Evolutionary conservation across 2,888 invertebrate genomes (phyloP).

Genomic region (Saturnia pavonia): DNA sequence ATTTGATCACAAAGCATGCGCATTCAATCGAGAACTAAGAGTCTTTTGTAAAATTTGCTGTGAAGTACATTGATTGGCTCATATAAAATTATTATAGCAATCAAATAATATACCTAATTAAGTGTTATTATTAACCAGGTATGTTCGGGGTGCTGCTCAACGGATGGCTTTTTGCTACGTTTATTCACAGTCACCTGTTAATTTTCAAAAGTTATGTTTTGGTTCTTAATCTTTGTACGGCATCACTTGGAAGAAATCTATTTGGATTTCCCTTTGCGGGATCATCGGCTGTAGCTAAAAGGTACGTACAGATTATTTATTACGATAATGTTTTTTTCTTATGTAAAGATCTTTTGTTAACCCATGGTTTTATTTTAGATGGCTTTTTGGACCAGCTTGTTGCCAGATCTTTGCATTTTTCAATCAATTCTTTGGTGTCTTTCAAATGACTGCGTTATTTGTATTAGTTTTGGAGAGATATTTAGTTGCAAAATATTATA

Average conservation of each 20-base stretch:
- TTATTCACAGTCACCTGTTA: constrained; percentile 79
- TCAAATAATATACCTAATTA: not conserved
- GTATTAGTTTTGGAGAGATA: constrained; percentile 77
- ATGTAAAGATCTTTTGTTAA: not conserved
- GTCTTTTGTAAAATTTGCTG: too few relatives aligned
- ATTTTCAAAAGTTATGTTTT: constrained; percentile 78
- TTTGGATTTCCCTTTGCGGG: constrained; percentile 80
- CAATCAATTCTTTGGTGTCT: constrained; percentile 79
- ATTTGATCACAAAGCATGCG: too few relatives aligned
- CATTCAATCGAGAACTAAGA: too few relatives aligned
- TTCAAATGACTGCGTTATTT: constrained; percentile 76
- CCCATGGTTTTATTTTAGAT: constrained; percentile 52
- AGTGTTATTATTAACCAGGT: constrained; percentile 58
- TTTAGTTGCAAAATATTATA: constrained; percentile 68
- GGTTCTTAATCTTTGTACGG: constrained; percentile 78
- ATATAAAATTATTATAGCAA: not conserved
- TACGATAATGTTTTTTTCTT: not conserved
- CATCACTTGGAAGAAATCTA: constrained; percentile 76
- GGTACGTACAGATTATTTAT: constrained; percentile 46
- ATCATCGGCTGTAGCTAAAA: constrained; percentile 76
- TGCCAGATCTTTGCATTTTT: constrained; percentile 81
- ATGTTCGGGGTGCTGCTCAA: constrained; percentile 80
- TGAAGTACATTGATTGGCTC: not conserved
- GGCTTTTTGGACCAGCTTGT: constrained; percentile 78
- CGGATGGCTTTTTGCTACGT: constrained; percentile 79